Evolutionary conservation across 2,888 invertebrate species (phyloP).

Genomic region (Watsonalla binaria): DNA sequence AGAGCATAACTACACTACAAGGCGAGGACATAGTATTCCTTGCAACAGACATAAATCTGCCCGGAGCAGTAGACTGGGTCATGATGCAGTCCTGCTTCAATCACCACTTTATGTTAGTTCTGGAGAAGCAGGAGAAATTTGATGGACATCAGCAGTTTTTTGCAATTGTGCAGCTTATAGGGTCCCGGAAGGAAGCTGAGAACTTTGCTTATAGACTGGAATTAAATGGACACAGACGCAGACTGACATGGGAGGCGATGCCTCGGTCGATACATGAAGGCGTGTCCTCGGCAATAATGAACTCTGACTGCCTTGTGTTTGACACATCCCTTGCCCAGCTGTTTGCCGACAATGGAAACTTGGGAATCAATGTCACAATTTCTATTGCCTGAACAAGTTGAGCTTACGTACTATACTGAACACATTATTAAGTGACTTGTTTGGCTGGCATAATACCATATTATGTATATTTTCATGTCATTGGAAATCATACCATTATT

Average conservation of each 20-base stretch:
- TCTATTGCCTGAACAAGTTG: constrained; percentile 85
- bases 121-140: constrained; percentile 98
- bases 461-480: constrained; percentile 38
- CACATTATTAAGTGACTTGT: constrained; percentile 21
- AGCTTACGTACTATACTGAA: constrained; percentile 22
- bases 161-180: constrained; percentile 99
- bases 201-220: constrained; percentile 99
- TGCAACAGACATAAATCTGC: constrained; percentile 99
- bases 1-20: constrained; percentile 98
- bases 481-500: constrained; percentile 23
- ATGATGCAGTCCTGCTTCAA: constrained; percentile 99
- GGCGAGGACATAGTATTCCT: constrained; percentile 99
- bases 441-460: constrained; percentile 36
- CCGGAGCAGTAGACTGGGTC: constrained; percentile 99
- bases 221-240: constrained; percentile 94
- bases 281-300: constrained; percentile 97
- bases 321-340: constrained; percentile 98
- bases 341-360: constrained; percentile 99
- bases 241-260: constrained; percentile 99
- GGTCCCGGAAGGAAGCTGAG: constrained; percentile 98
- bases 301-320: constrained; percentile 99
- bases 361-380: constrained; percentile 99
- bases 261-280: constrained; percentile 99
- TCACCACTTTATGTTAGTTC: constrained; percentile 99
- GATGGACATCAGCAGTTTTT: constrained; percentile 98